Evolutionary conservation across 2,797 vertebrate species (phyloP), one percentile per base, ranked within the genome.

Genomic region (Muscicapa comitata): DNA sequence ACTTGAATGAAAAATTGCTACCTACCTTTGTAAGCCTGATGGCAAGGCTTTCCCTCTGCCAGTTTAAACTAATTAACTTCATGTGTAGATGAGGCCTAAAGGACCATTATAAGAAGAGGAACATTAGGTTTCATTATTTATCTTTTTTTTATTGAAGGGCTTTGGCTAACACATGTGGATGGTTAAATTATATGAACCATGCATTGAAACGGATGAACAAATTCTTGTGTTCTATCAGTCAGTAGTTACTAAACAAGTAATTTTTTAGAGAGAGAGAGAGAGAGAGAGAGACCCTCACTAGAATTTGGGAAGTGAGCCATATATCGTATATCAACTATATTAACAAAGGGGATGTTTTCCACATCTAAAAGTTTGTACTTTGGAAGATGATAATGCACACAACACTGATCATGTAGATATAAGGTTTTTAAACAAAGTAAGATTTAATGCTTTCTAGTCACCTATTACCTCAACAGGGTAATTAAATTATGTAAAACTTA

Each of bases 1-100:
- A 72, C 61, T 95, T 86, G 79, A 93, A 91, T 65, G 66, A 95
- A 88, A 96, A 93, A 91, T 75, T 68, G 33, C 58, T 93, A 19
- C 73, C 50, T 91, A 33, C 37, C 24, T 88, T 86, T 86, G 68
- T 79, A 89, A 94, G 57, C 63, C 63, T 91, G 61, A 77, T 80
- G 54, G 68, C 61, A 95, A 74, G 31, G 42, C 50, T 94, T 90
- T 83, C 26, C 55, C 75, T 77, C 37, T 95, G 75, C 57, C 68
- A 68, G 47, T 68, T 91, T 94, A 50, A 77, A 83, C 65, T 77
- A 88, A 94, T 96, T 96, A 96, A 75, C 75, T 94, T 53, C 40
- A 13, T 83, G 47, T 72, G 65, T 85, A 93, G 87, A 96, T 83
- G 75, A 83, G 47, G 54, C 91, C 93, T 94, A 80, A 93, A 94